Percentiles rank a stretch among this genome's conserved stretches.
Evolutionary conservation across 1,140 invertebrate genomes (phyloP).

Genomic region (Sarcophaga bullata): DNA sequence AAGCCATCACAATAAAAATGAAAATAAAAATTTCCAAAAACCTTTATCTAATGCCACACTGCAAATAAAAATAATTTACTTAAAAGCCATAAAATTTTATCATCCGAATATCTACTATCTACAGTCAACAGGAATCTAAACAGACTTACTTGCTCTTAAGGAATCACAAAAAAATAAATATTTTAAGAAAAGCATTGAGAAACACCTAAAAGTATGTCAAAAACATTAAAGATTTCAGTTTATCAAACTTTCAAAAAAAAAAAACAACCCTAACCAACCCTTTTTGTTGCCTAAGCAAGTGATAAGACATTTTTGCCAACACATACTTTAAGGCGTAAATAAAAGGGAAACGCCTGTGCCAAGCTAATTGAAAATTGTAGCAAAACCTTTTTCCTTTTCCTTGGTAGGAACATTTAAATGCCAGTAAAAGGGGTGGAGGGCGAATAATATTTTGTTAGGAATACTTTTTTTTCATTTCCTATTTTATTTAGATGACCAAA

Average conservation of each 20-base stretch:
- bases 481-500: neutral
- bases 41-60: too few relatives aligned
- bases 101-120: neutral
- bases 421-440: neutral
- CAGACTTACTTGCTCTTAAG: too few relatives aligned
- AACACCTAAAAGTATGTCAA: conserved; percentile 9
- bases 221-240: conserved; percentile 11
- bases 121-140: neutral
- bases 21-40: too few relatives aligned
- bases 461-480: too few relatives aligned
- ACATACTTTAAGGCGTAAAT: conserved; percentile 8
- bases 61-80: conserved; percentile 3
- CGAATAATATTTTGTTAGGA: too few relatives aligned
- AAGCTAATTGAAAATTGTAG: neutral
- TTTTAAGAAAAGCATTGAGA: neutral
- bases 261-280: neutral
- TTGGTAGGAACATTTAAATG: too few relatives aligned
- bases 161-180: neutral
- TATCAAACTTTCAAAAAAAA: neutral
- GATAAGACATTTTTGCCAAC: conserved; percentile 13
- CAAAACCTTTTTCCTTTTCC: too few relatives aligned
- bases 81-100: conserved; percentile 13
- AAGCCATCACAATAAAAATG: too few relatives aligned
- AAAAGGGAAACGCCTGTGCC: neutral
- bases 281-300: neutral